Conservation (phyloP, 2,113 vertebrate species). For the Hyla sarda region DNA sequence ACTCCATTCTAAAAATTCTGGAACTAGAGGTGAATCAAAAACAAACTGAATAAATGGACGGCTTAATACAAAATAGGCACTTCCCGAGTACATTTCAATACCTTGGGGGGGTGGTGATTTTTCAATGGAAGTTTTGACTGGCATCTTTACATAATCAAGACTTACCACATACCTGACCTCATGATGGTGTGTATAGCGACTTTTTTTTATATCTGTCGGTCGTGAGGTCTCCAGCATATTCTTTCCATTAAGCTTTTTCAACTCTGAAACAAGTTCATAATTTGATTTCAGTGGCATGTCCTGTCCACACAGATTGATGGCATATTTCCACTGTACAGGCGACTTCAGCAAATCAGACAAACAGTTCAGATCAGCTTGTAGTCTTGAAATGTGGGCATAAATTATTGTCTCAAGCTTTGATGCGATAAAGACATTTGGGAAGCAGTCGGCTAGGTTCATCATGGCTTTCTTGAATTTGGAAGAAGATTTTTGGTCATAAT, state of each 20-base stretch:
- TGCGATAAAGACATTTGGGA: constrained; percentile 86
- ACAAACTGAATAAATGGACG: constrained; percentile 77
- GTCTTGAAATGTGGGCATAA: constrained; percentile 88
- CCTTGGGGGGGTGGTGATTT: constrained; percentile 82
- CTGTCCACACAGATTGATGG: constrained; percentile 92
- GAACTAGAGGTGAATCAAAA: constrained; percentile 72
- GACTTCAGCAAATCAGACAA: constrained; percentile 85
- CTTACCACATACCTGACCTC: constrained; percentile 79
- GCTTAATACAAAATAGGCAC: constrained; percentile 91
- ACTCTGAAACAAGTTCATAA: constrained; percentile 81
- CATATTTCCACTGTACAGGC: constrained; percentile 85
- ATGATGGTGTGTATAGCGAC: constrained; percentile 83
- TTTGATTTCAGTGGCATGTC: constrained; percentile 91
- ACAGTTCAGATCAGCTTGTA: constrained; percentile 91
- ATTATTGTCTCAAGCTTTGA: constrained; percentile 87
- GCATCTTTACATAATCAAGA: constrained; percentile 79
- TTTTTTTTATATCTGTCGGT: constrained; percentile 81
- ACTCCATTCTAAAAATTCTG: constrained; percentile 90
- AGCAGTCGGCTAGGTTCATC: constrained; percentile 82
- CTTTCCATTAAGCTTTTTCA: constrained; percentile 80
- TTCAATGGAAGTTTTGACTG: constrained; percentile 75
- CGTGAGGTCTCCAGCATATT: constrained; percentile 90
- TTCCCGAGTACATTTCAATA: constrained; percentile 89
- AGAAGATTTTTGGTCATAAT: constrained; percentile 88
- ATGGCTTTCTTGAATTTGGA: constrained; percentile 81